These are phyloP conservation scores for Lepidurus apus DNA, from an alignment of 1,140 invertebrate species.

Conservation along the genomic window DNA sequence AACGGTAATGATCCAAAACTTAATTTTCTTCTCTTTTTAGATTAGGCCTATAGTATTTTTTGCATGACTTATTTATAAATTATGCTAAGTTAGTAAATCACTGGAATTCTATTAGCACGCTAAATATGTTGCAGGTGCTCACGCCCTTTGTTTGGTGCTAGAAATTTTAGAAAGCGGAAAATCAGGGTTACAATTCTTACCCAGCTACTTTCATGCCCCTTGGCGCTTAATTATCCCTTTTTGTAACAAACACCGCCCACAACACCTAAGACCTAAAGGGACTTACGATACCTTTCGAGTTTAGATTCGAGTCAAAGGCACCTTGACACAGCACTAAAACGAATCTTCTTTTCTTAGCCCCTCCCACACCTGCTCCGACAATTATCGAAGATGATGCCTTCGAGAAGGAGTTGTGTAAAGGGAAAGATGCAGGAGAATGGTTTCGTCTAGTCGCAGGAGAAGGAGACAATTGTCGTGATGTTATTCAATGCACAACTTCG, in stretches of 20 bases:
- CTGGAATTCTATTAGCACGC: neutral
- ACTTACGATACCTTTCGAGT: no score
- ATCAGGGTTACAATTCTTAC: constrained; percentile 2
- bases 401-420: constrained; percentile 83
- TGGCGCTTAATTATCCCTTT: neutral
- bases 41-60: neutral
- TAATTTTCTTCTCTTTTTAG: neutral
- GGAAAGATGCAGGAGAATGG: constrained; percentile 93
- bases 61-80: neutral
- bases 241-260: no score
- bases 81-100: neutral
- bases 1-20: constrained; percentile 1
- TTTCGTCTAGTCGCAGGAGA: constrained; percentile 82
- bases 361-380: constrained; percentile 23
- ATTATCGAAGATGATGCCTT: constrained; percentile 56
- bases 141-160: neutral
- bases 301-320: no score
- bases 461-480: constrained; percentile 88
- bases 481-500: constrained; percentile 90
- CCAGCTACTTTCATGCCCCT: neutral
- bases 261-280: no score
- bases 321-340: no score
- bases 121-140: neutral
- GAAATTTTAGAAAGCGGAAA: constrained; percentile 17
- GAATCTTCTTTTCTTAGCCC: neutral